Base-by-base conservation (phyloP, 2,113 vertebrate species). In the Xenopus borealis region DNA sequence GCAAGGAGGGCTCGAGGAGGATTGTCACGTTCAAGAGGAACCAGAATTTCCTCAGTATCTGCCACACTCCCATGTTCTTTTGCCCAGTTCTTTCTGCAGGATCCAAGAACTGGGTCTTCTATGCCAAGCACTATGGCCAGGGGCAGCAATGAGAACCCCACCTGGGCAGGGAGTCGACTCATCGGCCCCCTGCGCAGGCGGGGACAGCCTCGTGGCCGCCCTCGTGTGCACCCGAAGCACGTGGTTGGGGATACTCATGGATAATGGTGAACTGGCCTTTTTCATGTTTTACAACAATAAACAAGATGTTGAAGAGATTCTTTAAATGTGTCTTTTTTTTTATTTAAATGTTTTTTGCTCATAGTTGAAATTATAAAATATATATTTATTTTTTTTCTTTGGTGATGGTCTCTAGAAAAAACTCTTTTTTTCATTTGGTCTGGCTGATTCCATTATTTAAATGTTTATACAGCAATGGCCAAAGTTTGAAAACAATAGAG, bases 241-340 rank as follows among this genome's bases (percentile, higher is more conserved):
- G 66, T 64, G 3, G 55, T 70, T 67, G 74, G 74, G 58, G 67
- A 76, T 76, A 76, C n/a, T 50, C 66, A 76, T 70, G 74, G 74
- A 76, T 76, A 70, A 70, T 64, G 27, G 14, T 63, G 61, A 64
- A 76, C 74, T 76, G 47, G 59, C 74, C 74, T 76, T 76, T 70
- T 76, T 64, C 74, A 76, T 76, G 74, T 76, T 70, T 76, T 76
- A 55, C 74, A 76, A 76, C 74, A 76, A 76, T 76, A 76, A 76
- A 76, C 59, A 70, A 64, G 67, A 45, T 76, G 74, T 76, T 75
- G 73, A 69, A 64, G 66, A 69, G 40, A 30, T 61, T 23, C 18
- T 1, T 61, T 27, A 27, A 27, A n/a, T 70, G 74, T 64, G 46
- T 70, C 44, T 73, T 70, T 76, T 50, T 33, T 40, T 40, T 27